Percentiles rank a stretch among this genome's conserved stretches.
These are phyloP conservation scores for Dasyprocta punctata DNA, from an alignment of 2,113 vertebrate genomes.

Conservation along the genomic window DNA sequence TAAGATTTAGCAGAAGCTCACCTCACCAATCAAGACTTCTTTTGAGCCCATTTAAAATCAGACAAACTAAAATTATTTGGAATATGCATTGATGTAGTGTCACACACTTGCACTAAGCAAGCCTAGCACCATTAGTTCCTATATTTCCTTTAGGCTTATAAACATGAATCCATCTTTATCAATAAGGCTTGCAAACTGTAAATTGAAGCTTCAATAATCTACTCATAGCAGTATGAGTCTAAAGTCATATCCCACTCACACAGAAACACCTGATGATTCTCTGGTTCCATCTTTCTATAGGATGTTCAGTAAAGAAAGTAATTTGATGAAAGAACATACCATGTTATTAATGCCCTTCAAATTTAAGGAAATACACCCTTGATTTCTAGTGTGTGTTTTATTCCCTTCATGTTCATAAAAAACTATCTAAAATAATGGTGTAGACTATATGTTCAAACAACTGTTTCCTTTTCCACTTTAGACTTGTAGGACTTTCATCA, in stretches of 20 bases:
- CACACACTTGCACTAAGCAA: not conserved
- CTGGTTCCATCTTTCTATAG: not conserved
- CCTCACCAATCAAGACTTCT: not conserved
- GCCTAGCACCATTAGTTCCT: not conserved
- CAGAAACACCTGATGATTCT: not conserved
- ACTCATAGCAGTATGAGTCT: not conserved
- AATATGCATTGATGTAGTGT: not conserved
- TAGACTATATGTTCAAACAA: not conserved
- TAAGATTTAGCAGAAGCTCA: not conserved
- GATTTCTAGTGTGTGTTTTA: not conserved
- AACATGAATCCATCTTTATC: not conserved
- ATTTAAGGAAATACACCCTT: not conserved
- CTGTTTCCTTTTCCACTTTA: not conserved
- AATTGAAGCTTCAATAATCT: not conserved
- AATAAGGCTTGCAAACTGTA: not conserved
- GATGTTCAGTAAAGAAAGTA: not conserved
- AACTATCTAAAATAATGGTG: not conserved
- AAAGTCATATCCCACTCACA: not conserved
- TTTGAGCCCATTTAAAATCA: not conserved
- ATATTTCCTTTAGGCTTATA: not conserved
- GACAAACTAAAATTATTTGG: not conserved
- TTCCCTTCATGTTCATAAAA: not conserved
- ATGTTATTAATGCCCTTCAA: not conserved
- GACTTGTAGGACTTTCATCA: not conserved
- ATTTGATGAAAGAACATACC: not conserved